Evolutionary conservation across 2,888 invertebrate genomes (phyloP), one percentile per base, ranked within the genome.

Genomic region (Chloroclystis v-ata): DNA sequence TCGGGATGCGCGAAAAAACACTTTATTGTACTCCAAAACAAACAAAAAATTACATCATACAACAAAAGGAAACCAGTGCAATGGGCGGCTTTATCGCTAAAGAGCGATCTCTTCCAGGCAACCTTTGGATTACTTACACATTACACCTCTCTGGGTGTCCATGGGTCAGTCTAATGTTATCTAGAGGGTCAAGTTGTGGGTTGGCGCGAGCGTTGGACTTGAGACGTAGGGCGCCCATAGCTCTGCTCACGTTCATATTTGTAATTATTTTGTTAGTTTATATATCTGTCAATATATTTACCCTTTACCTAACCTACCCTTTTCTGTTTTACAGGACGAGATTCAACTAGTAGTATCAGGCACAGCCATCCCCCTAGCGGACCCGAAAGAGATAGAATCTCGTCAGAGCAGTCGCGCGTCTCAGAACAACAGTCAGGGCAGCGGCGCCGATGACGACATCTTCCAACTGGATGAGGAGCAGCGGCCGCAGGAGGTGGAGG

Each of bases 211-310:
- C 92, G 40, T 70, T 93, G 24, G 91, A 93, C 89, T 87, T 98
- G 63, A 90, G 97, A 7, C 90, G 94, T 9, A 92, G 97, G 92
- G 92, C 93, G 52, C 97, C 97, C 0, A 96, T 95, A 75, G 95
- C 95, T 11, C 86, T 98, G 12, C 93, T 94, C 55, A 92, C 95
- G n/a, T n/a, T n/a, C n/a, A n/a, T n/a, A n/a, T n/a, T n/a, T n/a
- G n/a, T n/a, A n/a, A n/a, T n/a, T n/a, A n/a, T n/a, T n/a, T n/a
- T n/a, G n/a, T n/a, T n/a, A n/a, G n/a, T n/a, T n/a, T n/a, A n/a
- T n/a, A n/a, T n/a, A n/a, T n/a, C n/a, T n/a, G n/a, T n/a, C n/a
- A n/a, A n/a, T n/a, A n/a, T n/a, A n/a, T n/a, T n/a, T n/a, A n/a
- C n/a, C n/a, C n/a, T n/a, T n/a, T n/a, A n/a, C n/a, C n/a, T n/a